Percentiles rank a stretch among this genome's conserved stretches.
Conservation (phyloP, 2,888 invertebrate genomes). For the Spodoptera picta region DNA sequence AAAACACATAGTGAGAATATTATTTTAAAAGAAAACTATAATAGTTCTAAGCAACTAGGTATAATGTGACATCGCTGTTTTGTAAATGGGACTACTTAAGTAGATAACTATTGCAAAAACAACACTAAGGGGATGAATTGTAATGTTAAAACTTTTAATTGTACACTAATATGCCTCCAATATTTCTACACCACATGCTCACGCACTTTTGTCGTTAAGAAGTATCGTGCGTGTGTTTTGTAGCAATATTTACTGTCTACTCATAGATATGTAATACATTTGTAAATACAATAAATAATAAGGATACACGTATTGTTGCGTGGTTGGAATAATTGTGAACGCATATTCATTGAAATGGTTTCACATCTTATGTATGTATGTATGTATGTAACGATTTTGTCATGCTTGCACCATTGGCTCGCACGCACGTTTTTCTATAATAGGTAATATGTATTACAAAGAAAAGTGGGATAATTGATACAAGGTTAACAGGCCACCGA, state of each 20-base stretch:
- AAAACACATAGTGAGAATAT: no score
- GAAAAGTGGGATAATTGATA: no score
- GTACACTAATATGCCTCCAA: no score
- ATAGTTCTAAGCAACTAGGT: no score
- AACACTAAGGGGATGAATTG: no score
- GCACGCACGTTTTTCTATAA: constrained; percentile 2
- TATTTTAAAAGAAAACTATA: no score
- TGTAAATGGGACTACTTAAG: no score
- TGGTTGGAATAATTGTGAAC: constrained; percentile 12
- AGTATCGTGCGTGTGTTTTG: constrained; percentile 23
- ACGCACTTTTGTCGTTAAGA: constrained; percentile 27
- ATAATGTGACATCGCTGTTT: no score
- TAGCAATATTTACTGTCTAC: constrained; percentile 1
- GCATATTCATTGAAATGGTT: constrained; percentile 10
- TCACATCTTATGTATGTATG: not conserved
- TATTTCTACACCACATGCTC: not conserved
- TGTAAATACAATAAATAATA: constrained; percentile 6
- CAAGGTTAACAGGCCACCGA: no score
- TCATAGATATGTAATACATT: constrained; percentile 1
- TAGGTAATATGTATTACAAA: no score
- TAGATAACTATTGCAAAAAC: no score
- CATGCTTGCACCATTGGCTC: constrained; percentile 11
- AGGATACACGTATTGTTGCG: not conserved
- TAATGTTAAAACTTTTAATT: no score
- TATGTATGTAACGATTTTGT: constrained; percentile 11